Evolutionary conservation across 2,888 invertebrate genomes (phyloP).

Genomic region (Aphrophora alni): DNA sequence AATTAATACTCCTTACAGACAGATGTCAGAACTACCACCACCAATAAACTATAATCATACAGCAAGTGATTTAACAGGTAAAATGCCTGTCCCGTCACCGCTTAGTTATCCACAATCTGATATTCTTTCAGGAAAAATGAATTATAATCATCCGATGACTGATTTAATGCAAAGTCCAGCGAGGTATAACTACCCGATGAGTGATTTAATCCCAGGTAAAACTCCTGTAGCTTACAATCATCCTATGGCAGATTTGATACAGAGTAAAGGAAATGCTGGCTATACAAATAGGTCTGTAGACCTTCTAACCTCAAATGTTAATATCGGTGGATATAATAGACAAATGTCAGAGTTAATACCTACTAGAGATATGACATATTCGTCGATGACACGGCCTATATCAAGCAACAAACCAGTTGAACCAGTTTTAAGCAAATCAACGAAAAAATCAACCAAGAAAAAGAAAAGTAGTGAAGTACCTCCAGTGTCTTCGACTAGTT

Average conservation of each 20-base stretch:
- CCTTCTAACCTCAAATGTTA: slow-evolving; percentile 13
- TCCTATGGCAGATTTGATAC: slow-evolving; percentile 48
- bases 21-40: slow-evolving; percentile 42
- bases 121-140: slow-evolving; percentile 41
- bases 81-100: slow-evolving; percentile 37
- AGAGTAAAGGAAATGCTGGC: slow-evolving; percentile 42
- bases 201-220: slow-evolving; percentile 41
- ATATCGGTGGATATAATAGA: slow-evolving; percentile 37
- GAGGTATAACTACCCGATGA: slow-evolving; percentile 43
- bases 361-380: slow-evolving; percentile 43
- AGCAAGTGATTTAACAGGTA: slow-evolving; percentile 41
- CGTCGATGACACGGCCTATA: slow-evolving; percentile 27
- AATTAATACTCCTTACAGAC: slow-evolving; percentile 46
- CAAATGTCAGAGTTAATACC: slow-evolving; percentile 42
- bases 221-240: slow-evolving; percentile 39
- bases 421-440: slow-evolving; percentile 19
- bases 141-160: slow-evolving; percentile 46
- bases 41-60: slow-evolving; percentile 40
- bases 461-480: slow-evolving; percentile 36
- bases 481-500: slow-evolving; percentile 57
- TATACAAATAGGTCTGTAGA: slow-evolving; percentile 40
- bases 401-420: slow-evolving; percentile 21
- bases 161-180: slow-evolving; percentile 42
- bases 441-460: slow-evolving; percentile 43
- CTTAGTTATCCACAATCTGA: slow-evolving; percentile 42